Evolutionary conservation across 2,888 invertebrate genomes (phyloP).

Genomic region (Calephelis perditalis): DNA sequence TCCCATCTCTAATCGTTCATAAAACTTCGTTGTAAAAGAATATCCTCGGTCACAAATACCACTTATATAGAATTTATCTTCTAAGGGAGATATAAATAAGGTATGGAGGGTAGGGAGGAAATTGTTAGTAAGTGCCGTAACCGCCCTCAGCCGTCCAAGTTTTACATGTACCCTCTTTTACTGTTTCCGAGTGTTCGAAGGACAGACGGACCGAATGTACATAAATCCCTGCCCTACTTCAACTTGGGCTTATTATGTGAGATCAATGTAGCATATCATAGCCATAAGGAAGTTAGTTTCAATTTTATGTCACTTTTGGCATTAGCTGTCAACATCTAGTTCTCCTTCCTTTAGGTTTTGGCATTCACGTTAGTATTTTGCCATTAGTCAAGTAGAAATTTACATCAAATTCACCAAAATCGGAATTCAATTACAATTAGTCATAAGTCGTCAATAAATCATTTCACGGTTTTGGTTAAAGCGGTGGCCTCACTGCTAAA

Average conservation of each 20-base stretch:
- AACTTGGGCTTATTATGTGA: conserved; percentile 8
- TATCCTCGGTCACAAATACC: conserved; percentile 54
- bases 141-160: conserved; percentile 36
- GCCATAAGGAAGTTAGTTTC: not conserved
- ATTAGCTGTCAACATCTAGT: too few relatives aligned
- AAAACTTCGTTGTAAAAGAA: conserved; percentile 40
- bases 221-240: conserved; percentile 26
- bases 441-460: too few relatives aligned
- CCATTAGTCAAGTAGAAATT: too few relatives aligned
- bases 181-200: conserved; percentile 32
- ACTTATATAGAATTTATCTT: conserved; percentile 65
- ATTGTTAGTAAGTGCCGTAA: conserved; percentile 58
- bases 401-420: too few relatives aligned
- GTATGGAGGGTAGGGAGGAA: conserved; percentile 35
- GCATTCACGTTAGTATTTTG: too few relatives aligned
- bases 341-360: too few relatives aligned
- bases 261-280: conserved; percentile 5
- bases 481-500: too few relatives aligned
- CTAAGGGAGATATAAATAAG: conserved; percentile 58
- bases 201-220: conserved; percentile 29
- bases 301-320: not conserved
- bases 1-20: conserved; percentile 36
- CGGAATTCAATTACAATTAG: too few relatives aligned
- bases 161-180: conserved; percentile 30
- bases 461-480: too few relatives aligned